Conservation (phyloP, 2,797 vertebrate genomes). For the Oryzias sinensis region DNA sequence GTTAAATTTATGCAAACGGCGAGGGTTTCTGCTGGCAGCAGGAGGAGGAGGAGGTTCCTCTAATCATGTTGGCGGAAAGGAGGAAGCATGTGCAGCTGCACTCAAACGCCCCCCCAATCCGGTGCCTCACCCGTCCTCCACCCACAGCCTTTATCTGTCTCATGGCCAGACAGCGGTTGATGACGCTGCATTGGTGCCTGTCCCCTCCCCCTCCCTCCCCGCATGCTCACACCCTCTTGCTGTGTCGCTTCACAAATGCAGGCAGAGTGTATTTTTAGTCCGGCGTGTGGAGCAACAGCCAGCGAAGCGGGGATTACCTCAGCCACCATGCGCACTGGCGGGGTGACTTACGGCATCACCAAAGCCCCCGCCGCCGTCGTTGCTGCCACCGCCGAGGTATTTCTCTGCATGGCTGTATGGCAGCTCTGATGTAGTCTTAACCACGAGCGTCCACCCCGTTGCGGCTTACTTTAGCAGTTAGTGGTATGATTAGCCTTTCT, state of each 20-base stretch:
- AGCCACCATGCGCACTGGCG: slow-evolving; percentile 52
- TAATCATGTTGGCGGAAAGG: slow-evolving; percentile 20
- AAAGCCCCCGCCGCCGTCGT: slow-evolving; percentile 39
- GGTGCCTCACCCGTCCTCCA: slow-evolving; percentile 25
- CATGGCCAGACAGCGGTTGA: slow-evolving; percentile 64
- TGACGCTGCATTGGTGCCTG: slow-evolving; percentile 61
- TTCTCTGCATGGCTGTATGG: slow-evolving; percentile 4
- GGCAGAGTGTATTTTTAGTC: slow-evolving; percentile 78
- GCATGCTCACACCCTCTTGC: slow-evolving; percentile 14
- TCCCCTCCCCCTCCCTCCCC: slow-evolving; percentile 24
- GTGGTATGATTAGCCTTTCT: too few species aligned
- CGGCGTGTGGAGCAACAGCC: slow-evolving; percentile 67
- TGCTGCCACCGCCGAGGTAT: slow-evolving; percentile 42
- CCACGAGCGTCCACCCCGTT: not conserved
- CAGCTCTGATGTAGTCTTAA: slow-evolving; percentile 1
- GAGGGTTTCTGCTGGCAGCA: slow-evolving; percentile 19
- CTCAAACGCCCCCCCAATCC: slow-evolving; percentile 7
- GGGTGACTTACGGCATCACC: slow-evolving; percentile 66
- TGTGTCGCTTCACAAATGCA: slow-evolving; percentile 45
- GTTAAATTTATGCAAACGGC: slow-evolving; percentile 22
- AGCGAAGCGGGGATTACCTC: slow-evolving; percentile 76
- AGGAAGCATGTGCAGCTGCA: slow-evolving; percentile 62
- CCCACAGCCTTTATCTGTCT: slow-evolving; percentile 37
- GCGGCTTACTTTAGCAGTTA: not conserved
- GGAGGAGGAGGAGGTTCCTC: slow-evolving; percentile 11